phyloP scores from a whole-genome alignment of 2,888 invertebrate species.

The Eupithecia inturbata region DNA sequence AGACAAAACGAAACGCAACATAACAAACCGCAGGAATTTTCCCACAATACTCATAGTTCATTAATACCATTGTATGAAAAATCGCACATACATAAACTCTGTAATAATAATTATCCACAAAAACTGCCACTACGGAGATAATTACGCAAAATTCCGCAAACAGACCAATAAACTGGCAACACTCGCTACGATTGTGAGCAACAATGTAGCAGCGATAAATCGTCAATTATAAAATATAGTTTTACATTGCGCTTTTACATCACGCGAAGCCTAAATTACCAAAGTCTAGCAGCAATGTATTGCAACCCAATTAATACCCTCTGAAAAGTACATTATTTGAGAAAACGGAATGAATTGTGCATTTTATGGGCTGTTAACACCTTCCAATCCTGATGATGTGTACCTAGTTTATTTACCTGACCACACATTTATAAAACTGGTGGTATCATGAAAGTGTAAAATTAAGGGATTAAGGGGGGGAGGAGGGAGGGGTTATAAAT shows the following conservation, averaged over 20 bases:
- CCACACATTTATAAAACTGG: background rate
- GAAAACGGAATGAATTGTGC: background rate
- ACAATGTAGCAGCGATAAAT: constrained; percentile 55
- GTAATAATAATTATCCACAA: constrained; percentile 68
- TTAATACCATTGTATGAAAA: constrained; percentile 70
- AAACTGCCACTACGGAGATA: constrained; percentile 76
- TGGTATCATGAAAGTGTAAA: no score
- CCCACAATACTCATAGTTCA: constrained; percentile 59
- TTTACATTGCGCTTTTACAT: constrained; percentile 38
- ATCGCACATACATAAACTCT: constrained; percentile 61
- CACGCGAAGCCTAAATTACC: background rate
- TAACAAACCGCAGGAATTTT: constrained; percentile 45
- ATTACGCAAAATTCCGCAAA: constrained; percentile 80
- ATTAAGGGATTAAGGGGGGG: no score
- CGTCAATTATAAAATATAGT: constrained; percentile 43
- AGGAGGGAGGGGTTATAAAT: no score
- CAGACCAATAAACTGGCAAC: constrained; percentile 58
- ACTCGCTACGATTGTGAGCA: constrained; percentile 60
- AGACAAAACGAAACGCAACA: constrained; percentile 17
- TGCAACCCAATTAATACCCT: constrained; percentile 5
- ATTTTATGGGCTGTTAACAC: background rate
- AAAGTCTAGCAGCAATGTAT: constrained; percentile 31
- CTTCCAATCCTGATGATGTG: background rate
- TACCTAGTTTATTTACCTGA: background rate
- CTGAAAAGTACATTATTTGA: constrained; percentile 43